Evolutionary conservation across 2,888 invertebrate genomes (phyloP), one percentile per base, ranked within the genome.

Genomic region (Mesorhabditis spiculigera): DNA sequence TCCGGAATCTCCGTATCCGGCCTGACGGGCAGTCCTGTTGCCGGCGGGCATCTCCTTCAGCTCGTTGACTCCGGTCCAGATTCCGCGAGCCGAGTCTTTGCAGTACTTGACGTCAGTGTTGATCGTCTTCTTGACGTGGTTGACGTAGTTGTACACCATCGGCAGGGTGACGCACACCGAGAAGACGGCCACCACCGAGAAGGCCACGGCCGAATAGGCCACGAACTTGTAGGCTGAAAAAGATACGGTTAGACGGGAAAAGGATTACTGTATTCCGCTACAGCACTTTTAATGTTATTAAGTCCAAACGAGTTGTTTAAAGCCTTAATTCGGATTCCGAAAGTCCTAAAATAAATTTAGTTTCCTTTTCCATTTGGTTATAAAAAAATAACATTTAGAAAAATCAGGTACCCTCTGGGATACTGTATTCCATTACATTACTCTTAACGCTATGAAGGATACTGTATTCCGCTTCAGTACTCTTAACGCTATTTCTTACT

Each of bases 1-100:
- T 50, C 58, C 58, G n/a, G 58, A 50, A n/a, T 50, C 58, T 50
- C 58, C 73, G 62, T 69, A 67, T 45, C 65, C 45, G 5, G 69
- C 69, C 68, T 75, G 75, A 64, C 75, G 71, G 50, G 69, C 70
- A 10, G 75, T 75, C 28, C 75, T 50, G 58, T 50, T 50, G 8
- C 58, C 65, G 4, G 68, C 64, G 43, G 71, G 69, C 10, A 63
- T 70, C 62, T 65, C 63, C 68, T 75, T 75, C 45, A 75, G 65
- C 10, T 72, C 68, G 68, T 71, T 74, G 2, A 75, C 75, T 65
- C 73, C 75, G 8, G 72, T 64, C 75, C 75, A 75, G 66, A 75
- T 75, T 65, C 73, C 74, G 65, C 73, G 72, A 41, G 75, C 74
- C 41, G 75, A 74, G 58, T 50, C 58, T n/a, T 50, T 50, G 58